Percentiles rank a stretch among this genome's conserved stretches.
These are phyloP conservation scores for Gavia stellata DNA, from an alignment of 2,113 vertebrate species.

Conservation along the genomic window DNA sequence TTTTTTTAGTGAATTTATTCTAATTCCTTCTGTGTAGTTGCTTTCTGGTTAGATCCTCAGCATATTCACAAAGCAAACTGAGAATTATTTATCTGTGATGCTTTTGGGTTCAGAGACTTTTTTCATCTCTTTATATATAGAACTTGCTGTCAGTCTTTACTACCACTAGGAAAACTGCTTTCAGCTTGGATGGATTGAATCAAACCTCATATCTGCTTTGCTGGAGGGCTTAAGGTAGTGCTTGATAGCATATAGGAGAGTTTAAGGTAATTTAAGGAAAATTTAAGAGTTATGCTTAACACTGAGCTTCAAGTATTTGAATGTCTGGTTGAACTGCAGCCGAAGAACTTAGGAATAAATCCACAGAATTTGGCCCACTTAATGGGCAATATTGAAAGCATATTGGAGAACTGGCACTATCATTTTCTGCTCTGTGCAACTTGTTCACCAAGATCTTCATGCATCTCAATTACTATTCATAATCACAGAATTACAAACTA, in stretches of 20 bases:
- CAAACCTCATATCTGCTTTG: background rate
- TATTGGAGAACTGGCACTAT: background rate
- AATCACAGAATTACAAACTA: background rate
- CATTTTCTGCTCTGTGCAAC: background rate
- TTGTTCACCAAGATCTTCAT: background rate
- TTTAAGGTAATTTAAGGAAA: background rate
- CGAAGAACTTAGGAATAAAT: background rate
- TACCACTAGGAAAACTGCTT: background rate
- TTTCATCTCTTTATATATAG: background rate
- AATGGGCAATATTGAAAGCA: background rate
- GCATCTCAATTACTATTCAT: background rate
- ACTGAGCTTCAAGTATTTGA: background rate
- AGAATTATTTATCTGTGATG: background rate
- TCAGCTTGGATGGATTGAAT: background rate
- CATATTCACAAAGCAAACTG: background rate
- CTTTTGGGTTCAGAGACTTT: background rate
- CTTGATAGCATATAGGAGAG: background rate
- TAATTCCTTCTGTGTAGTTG: background rate
- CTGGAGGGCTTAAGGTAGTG: background rate
- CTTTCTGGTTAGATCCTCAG: background rate
- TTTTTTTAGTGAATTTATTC: background rate
- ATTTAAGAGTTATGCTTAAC: background rate
- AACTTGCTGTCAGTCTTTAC: background rate
- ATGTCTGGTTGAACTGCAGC: background rate
- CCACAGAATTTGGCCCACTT: background rate